phyloP scores from a whole-genome alignment of 2,888 invertebrate genomes.

The Eubasilissa splendida region DNA sequence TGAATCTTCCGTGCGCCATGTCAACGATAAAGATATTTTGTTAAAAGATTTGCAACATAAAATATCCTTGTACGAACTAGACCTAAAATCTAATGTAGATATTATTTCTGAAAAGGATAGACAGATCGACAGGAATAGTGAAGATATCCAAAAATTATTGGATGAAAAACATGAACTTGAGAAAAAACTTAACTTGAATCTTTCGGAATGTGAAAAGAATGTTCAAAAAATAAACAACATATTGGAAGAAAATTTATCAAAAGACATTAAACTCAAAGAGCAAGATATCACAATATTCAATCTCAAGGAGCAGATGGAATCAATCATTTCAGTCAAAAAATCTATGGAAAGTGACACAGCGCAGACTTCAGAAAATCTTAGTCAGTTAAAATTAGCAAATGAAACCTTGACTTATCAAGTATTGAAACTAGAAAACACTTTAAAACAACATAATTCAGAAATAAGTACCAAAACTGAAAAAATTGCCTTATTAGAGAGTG shows the following conservation, averaged over 20 bases:
- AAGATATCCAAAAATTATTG: constrained; percentile 65
- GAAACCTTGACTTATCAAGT: constrained; percentile 57
- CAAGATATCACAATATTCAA: constrained; percentile 62
- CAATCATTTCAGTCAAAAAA: constrained; percentile 42
- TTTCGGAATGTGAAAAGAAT: constrained; percentile 65
- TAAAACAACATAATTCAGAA: constrained; percentile 58
- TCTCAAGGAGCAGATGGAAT: constrained; percentile 63
- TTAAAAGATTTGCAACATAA: constrained; percentile 68
- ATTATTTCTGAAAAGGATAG: constrained; percentile 70
- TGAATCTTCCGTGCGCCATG: constrained; percentile 61
- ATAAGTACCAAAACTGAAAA: constrained; percentile 59
- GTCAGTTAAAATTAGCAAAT: constrained; percentile 55
- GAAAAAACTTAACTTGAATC: constrained; percentile 67
- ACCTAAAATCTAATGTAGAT: constrained; percentile 69
- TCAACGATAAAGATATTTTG: constrained; percentile 66
- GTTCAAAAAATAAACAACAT: constrained; percentile 69
- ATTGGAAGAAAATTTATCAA: constrained; percentile 66
- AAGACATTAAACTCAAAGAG: constrained; percentile 64
- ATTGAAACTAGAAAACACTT: constrained; percentile 54
- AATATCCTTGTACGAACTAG: constrained; percentile 69
- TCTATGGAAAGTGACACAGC: constrained; percentile 26
- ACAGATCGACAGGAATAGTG: constrained; percentile 66
- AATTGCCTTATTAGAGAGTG: constrained; percentile 64
- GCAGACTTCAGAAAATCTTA: constrained; percentile 57
- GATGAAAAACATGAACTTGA: constrained; percentile 70